Percentiles rank a stretch among this genome's conserved stretches.
phyloP scores from a whole-genome alignment of 2,888 invertebrate species.

The Eurois occulta region DNA sequence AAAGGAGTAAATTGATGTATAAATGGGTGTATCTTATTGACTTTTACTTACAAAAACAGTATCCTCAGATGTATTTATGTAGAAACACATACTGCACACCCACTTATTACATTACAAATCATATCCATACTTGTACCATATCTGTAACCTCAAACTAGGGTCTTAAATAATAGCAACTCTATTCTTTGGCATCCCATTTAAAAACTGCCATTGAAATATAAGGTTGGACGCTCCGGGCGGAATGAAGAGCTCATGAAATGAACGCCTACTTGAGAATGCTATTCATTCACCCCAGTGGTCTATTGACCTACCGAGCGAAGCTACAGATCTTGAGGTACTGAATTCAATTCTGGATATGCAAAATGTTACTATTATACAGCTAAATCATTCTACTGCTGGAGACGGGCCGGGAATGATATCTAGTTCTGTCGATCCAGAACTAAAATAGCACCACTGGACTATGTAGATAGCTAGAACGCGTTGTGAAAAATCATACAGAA shows the following conservation, averaged over 20 bases:
- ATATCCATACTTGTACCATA: not conserved
- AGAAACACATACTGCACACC: too few relatives aligned
- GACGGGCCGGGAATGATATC: not conserved
- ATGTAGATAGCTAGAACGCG: too few relatives aligned
- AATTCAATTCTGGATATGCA: not conserved
- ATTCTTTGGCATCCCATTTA: slow-evolving; percentile 49
- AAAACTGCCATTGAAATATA: slow-evolving; percentile 56
- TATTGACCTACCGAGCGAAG: slow-evolving; percentile 41
- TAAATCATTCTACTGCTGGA: not conserved
- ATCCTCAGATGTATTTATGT: not conserved
- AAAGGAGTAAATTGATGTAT: not conserved
- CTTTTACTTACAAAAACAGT: not conserved
- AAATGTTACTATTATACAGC: not conserved
- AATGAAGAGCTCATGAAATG: slow-evolving; percentile 55
- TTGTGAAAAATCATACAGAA: too few relatives aligned
- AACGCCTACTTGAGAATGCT: slow-evolving; percentile 36
- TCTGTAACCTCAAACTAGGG: slow-evolving; percentile 6
- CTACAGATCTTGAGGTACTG: not conserved
- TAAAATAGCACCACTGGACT: not conserved
- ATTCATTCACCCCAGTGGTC: slow-evolving; percentile 48
- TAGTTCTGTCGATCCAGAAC: too few relatives aligned
- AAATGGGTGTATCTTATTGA: not conserved
- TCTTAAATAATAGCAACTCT: slow-evolving; percentile 26
- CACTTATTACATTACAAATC: not conserved
- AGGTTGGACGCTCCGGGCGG: slow-evolving; percentile 44